phyloP scores from a whole-genome alignment of 2,113 vertebrate species.

The Myodes glareolus region DNA sequence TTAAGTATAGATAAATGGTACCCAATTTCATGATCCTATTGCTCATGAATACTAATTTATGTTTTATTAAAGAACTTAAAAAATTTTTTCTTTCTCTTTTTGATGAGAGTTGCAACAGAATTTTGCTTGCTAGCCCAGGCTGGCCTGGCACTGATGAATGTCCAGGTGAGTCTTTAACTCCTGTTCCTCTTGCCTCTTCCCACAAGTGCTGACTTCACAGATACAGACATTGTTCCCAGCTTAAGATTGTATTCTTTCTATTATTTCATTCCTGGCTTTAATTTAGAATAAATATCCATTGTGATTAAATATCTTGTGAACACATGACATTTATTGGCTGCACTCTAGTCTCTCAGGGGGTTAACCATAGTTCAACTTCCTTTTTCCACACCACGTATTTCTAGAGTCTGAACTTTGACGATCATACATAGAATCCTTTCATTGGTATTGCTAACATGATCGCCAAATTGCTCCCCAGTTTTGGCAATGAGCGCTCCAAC shows the following conservation, averaged over 20 bases:
- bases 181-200: background rate
- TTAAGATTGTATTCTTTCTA: background rate
- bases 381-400: background rate
- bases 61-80: background rate
- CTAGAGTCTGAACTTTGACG: background rate
- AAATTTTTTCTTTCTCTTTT: background rate
- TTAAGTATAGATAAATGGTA: constrained; percentile 11
- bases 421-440: background rate
- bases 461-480: background rate
- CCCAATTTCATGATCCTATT: background rate
- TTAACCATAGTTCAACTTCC: background rate
- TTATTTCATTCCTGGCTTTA: constrained; percentile 35
- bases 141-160: background rate
- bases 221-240: background rate
- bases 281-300: background rate
- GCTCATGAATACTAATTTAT: background rate
- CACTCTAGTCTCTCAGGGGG: background rate
- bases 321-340: background rate
- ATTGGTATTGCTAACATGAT: background rate
- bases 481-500: background rate
- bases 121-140: background rate
- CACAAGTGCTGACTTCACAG: background rate
- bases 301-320: constrained; percentile 16
- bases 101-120: background rate
- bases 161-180: background rate